phyloP scores from a whole-genome alignment of 1,140 invertebrate species.

The Elysia chlorotica region DNA sequence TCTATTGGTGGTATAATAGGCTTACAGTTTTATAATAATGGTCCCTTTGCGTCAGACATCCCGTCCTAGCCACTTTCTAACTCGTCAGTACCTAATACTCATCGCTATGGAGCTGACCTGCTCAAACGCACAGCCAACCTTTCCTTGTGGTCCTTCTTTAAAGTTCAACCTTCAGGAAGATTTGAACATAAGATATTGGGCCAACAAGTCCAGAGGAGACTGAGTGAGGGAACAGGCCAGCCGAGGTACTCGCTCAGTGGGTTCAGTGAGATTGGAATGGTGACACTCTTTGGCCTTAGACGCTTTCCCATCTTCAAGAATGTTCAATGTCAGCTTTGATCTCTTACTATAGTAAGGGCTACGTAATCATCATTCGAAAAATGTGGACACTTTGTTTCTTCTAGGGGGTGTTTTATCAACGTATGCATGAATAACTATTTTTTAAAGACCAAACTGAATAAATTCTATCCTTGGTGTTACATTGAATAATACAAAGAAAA shows the following conservation, averaged over 20 bases:
- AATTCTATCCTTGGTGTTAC: neutral
- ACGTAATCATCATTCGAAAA: neutral
- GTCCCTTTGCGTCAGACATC: neutral
- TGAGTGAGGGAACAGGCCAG: neutral
- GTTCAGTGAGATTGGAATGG: conserved; percentile 19
- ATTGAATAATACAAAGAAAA: neutral
- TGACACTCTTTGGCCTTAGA: conserved; percentile 25
- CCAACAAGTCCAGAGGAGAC: neutral
- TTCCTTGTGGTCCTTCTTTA: neutral
- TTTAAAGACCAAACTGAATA: neutral
- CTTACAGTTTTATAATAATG: neutral
- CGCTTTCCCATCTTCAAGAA: neutral
- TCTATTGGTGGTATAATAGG: neutral
- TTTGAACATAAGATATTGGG: too few species aligned
- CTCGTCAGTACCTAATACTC: neutral
- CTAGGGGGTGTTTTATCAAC: neutral
- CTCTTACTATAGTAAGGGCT: neutral
- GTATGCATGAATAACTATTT: neutral
- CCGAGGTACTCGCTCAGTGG: conserved; percentile 3
- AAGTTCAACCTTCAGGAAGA: neutral
- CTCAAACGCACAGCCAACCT: neutral
- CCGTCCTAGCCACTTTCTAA: too few species aligned
- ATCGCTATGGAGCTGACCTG: neutral
- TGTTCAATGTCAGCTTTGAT: neutral
- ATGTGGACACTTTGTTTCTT: neutral